Base-by-base conservation (phyloP, 35 echinoderm and acorn worm genomes). In the Diadema setosum region DNA sequence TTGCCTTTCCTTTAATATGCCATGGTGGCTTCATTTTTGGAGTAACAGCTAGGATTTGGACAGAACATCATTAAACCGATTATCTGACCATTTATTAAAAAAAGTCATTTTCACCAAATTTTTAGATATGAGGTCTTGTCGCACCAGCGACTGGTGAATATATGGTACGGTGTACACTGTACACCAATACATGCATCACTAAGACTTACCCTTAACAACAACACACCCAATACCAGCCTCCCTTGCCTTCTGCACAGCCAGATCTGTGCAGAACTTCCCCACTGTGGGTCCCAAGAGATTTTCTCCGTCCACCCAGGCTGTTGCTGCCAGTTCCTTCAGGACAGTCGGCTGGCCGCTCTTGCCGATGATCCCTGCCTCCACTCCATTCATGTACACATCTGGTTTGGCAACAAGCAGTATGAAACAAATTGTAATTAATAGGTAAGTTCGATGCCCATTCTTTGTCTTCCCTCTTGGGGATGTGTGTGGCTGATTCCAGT, bases 181-280 rank as follows among this genome's bases (percentile, higher is more conserved):
- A 1, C 21, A 16, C 21, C 49, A 1, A 1, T 55, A 21, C 49
- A 55, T 55, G 0, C 49, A 55, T 55, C 21, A 16, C 42, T 40
- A 18, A 37, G 58, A 26, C 81, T 49, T 55, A 99, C 96, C 96
- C 90, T 99, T 94, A 33, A 90, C 96, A 12, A 99, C 93, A 2
- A 99, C 96, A 86, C 92, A 94, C 60, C 96, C 96, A n/a, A 99
- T 94, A 14, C 96, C 96, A 87, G 86, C 85, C 45, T 99, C 92
- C 31, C 92, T 99, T 18, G 96, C 96, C 49, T 99, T 99, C 93
- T 95, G 84, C 12, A 99, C 92, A 6, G 93, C 96, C 4, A 99
- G 74, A 50, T 99, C 93, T 12, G 84, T 92, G 48, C 96, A 99
- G 86, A 95, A 99, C 35, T 89, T 91, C 0, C 92, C 96, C 18